A percentile compares a stretch with the other conserved stretches of the same genome.
Evolutionary conservation across 2,113 vertebrate genomes (phyloP).

Genomic region (Mustela lutreola): DNA sequence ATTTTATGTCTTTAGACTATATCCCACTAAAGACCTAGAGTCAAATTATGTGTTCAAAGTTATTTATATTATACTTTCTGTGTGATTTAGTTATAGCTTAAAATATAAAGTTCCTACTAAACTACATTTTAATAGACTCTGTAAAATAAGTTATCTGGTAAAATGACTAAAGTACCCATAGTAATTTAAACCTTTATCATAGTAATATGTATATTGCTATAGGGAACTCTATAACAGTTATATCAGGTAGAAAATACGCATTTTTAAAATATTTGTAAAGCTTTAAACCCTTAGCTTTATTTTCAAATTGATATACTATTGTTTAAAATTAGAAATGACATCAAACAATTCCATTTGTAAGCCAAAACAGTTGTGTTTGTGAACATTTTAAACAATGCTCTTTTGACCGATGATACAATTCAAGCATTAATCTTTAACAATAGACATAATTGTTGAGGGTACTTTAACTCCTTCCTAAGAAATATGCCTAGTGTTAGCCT

Average conservation of each 20-base stretch:
- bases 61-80: conserved; percentile 48
- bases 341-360: conserved; percentile 51
- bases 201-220: conserved; percentile 2
- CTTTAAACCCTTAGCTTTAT: conserved; percentile 42
- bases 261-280: conserved; percentile 11
- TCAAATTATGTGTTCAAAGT: conserved; percentile 25
- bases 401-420: conserved; percentile 53
- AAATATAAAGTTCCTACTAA: conserved; percentile 55
- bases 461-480: conserved; percentile 47
- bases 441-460: conserved; percentile 61
- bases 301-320: conserved; percentile 33
- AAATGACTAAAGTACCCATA: conserved; percentile 49
- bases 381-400: conserved; percentile 65
- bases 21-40: background rate
- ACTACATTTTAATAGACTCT: conserved; percentile 14
- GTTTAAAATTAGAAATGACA: conserved; percentile 60
- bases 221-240: conserved; percentile 5
- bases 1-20: conserved; percentile 16
- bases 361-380: conserved; percentile 61
- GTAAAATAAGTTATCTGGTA: conserved; percentile 60
- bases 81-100: conserved; percentile 52
- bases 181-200: conserved; percentile 56
- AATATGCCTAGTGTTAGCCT: conserved; percentile 51
- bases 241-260: background rate
- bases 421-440: conserved; percentile 67